These are phyloP conservation scores for Synergus umbraculus DNA, from an alignment of 2,888 invertebrate species.

Conservation along the genomic window DNA sequence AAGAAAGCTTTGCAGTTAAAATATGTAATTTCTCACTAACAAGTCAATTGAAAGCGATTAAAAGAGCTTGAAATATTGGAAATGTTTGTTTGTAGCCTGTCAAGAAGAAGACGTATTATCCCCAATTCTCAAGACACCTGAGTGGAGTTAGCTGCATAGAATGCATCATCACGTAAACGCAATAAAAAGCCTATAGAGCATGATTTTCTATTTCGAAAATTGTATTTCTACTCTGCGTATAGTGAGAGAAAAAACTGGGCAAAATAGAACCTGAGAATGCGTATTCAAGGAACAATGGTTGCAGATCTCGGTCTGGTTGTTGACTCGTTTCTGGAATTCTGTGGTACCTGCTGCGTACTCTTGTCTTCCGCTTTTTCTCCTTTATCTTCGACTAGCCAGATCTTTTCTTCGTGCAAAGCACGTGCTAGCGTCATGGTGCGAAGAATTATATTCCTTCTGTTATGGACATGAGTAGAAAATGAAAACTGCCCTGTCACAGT, in stretches of 20 bases:
- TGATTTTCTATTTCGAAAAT: neutral
- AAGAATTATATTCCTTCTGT: conserved; percentile 1
- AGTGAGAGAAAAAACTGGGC: neutral
- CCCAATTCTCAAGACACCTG: neutral
- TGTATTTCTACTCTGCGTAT: neutral
- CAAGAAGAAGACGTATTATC: neutral
- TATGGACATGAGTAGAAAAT: conserved; percentile 4
- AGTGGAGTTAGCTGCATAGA: neutral
- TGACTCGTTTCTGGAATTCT: conserved; percentile 2
- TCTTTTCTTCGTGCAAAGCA: conserved; percentile 4
- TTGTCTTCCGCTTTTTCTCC: neutral
- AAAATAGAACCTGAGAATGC: neutral
- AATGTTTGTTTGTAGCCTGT: neutral
- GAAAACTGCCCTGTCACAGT: neutral
- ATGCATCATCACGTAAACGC: neutral
- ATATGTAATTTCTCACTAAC: no score
- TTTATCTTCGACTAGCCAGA: neutral
- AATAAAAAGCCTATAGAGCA: neutral
- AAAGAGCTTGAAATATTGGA: neutral
- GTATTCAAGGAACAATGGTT: neutral
- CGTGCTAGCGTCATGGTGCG: conserved; percentile 10
- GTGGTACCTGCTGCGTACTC: neutral
- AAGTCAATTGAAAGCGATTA: no score
- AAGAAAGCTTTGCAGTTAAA: no score
- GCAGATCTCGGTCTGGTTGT: neutral